A percentile compares a stretch with the other conserved stretches of the same genome.
Conservation (phyloP, 53 echinoderm and acorn worm species). For the Glandiceps talaboti region DNA sequence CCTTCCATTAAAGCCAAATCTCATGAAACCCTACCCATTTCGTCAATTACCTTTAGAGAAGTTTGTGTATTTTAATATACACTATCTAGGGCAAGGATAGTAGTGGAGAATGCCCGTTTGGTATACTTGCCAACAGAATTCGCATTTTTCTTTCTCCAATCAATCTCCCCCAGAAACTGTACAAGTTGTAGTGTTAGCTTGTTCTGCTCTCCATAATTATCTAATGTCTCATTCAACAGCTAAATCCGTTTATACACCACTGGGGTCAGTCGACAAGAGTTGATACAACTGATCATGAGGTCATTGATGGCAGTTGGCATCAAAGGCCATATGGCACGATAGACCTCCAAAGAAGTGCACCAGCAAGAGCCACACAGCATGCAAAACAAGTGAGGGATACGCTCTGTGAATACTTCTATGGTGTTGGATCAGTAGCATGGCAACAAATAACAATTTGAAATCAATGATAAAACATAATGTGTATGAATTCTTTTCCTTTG, state of each 20-base stretch:
- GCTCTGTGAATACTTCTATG: not conserved
- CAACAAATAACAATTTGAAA: not conserved
- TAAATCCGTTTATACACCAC: not conserved
- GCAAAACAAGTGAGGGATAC: not conserved
- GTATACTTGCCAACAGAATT: slow-evolving; percentile 30
- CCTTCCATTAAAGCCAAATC: slow-evolving; percentile 31
- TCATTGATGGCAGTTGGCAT: not conserved
- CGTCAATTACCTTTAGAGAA: slow-evolving; percentile 6
- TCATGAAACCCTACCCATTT: slow-evolving; percentile 52
- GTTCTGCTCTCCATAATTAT: slow-evolving; percentile 7
- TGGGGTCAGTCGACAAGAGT: not conserved
- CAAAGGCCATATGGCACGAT: not conserved
- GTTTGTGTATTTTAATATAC: slow-evolving; percentile 28
- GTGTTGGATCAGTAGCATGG: not conserved
- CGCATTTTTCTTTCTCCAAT: slow-evolving; percentile 29
- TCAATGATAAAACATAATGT: too few species aligned
- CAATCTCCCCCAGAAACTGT: slow-evolving; percentile 15
- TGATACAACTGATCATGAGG: not conserved
- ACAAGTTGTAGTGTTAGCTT: slow-evolving; percentile 14
- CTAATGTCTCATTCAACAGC: not conserved
- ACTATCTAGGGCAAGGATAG: slow-evolving; percentile 8
- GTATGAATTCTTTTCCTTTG: too few species aligned
- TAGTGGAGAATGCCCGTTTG: slow-evolving; percentile 33
- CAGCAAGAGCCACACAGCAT: not conserved
- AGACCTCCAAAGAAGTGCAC: not conserved